phyloP scores from a whole-genome alignment of 2,797 vertebrate genomes.

The Fistularia commersonii region DNA sequence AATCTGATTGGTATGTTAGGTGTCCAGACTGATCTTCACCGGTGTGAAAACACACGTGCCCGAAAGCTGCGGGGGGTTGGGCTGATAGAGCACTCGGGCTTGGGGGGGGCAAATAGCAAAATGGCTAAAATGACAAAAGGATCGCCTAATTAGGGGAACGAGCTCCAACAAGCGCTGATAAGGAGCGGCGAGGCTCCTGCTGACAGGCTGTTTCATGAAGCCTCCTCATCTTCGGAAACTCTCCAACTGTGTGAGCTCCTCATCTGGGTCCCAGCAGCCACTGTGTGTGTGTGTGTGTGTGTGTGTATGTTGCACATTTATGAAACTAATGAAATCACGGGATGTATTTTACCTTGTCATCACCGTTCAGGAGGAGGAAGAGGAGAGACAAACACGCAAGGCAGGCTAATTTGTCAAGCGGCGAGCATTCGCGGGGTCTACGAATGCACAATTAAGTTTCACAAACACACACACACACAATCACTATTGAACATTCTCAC shows the following conservation, averaged over 20 bases:
- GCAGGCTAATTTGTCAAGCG: too few species aligned
- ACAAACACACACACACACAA: constrained; percentile 38
- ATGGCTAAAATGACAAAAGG: constrained; percentile 64
- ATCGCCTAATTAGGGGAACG: constrained; percentile 62
- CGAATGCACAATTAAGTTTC: too few species aligned
- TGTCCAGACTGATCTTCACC: too few species aligned
- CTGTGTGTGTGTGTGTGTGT: constrained; percentile 6
- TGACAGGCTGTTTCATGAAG: constrained; percentile 44
- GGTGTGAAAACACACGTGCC: neutral
- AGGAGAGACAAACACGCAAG: constrained; percentile 48
- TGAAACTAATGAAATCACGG: constrained; percentile 69
- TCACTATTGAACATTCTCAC: constrained; percentile 41
- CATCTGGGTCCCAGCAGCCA: constrained; percentile 27
- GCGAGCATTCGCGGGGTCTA: too few species aligned
- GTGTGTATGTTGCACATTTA: constrained; percentile 43
- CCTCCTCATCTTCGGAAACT: constrained; percentile 41
- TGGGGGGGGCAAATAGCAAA: constrained; percentile 37
- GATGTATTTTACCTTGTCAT: constrained; percentile 67
- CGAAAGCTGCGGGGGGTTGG: constrained; percentile 12
- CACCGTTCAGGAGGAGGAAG: constrained; percentile 33
- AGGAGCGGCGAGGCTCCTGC: constrained; percentile 43
- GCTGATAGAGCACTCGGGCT: constrained; percentile 31
- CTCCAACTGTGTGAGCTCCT: constrained; percentile 57
- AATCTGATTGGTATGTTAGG: too few species aligned
- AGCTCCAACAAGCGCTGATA: constrained; percentile 48